Base-by-base conservation (phyloP, 1,140 invertebrate species). In the Paralvinella palmiformis region DNA sequence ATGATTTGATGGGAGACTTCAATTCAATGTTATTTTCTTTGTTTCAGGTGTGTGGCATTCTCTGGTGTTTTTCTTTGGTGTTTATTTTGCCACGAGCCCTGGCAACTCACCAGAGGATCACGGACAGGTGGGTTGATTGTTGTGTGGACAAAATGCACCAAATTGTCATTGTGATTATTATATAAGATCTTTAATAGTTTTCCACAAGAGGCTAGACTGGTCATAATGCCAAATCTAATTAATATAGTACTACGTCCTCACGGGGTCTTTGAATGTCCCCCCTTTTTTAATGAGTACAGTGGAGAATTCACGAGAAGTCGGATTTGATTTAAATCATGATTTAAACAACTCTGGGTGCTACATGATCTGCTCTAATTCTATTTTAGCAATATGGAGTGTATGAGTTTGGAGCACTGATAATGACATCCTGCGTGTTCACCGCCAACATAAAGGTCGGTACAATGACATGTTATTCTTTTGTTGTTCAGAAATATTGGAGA, bases 371-470 rank as follows among this genome's bases (percentile, higher is more conserved):
- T 41, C 10, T 41, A 59, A 59, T 15, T n/a, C 7, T 20, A 10
- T 37, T 64, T 41, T 78, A 80, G 20, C 65, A 75, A 1, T 69
- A 77, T 17, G 84, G 80, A 62, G 71, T 81, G 1, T 77, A 74
- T 69, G 72, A 75, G 27, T 85, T 79, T 48, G 82, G 85, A 41
- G 83, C 81, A 7, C 72, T 77, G 3, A 75, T 85, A 55, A 80
- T 82, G 63, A 80, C 83, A 61, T 64, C 78, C 56, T 80, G 83
- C 24, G 78, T 83, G 33, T 57, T 83, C 37, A 72, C 84, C 6
- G 78, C 78, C 41, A 85, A 84, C 75, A 17, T 85, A 6, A 83
- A 85, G 78, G 84, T 85, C n/a, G n/a, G n/a, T n/a, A n/a, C n/a
- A n/a, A n/a, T n/a, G n/a, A n/a, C n/a, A n/a, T n/a, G n/a, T n/a